Base-by-base conservation (phyloP, 2,113 vertebrate species). In the Charina bottae region DNA sequence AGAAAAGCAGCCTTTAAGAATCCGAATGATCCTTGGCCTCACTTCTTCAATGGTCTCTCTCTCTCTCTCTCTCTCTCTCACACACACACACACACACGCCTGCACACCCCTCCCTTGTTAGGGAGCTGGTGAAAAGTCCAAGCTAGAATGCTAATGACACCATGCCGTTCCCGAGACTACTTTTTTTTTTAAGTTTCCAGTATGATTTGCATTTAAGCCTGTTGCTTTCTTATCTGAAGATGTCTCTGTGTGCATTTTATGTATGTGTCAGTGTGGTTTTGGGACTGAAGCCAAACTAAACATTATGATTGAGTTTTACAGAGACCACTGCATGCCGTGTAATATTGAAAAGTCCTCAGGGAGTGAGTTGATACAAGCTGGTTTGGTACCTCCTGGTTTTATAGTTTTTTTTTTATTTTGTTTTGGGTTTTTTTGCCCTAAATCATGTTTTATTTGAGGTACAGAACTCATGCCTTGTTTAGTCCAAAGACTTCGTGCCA, bases 221-320 rank as follows among this genome's bases (percentile, higher is more conserved):
- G 95, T 91, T 78, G n/a, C 95, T 96, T 94, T 92, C 96, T 95
- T 88, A 93, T 90, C n/a, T 28, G 11, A 95, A 91, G 94, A 95
- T 96, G 26, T 46, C 4, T 15, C 28, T 56, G 21, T 83, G 68
- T 83, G 26, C 17, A 6, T 23, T 26, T 89, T 37, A n/a, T 2
- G 8, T 46, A 46, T 59, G 42, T 95, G 94, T 95, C 19, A 6
- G 42, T 91, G 96, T 68, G 96, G 95, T 92, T 95, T 95, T 58
- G 90, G 97, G 92, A 94, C 89, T 42, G 0, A 0, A 89, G 96
- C 96, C 96, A 96, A 92, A 93, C 24, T 86, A 88, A 96, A 91
- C 85, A 4, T 88, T 5, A n/a, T 62, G 88, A 92, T 64, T 84
- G 93, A 78, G 28, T 8, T 91, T 88, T 1, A 33, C 93, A 46